These are phyloP conservation scores for Enteromius anoplus DNA, from an alignment of 2,797 vertebrate species.

Conservation along the genomic window DNA sequence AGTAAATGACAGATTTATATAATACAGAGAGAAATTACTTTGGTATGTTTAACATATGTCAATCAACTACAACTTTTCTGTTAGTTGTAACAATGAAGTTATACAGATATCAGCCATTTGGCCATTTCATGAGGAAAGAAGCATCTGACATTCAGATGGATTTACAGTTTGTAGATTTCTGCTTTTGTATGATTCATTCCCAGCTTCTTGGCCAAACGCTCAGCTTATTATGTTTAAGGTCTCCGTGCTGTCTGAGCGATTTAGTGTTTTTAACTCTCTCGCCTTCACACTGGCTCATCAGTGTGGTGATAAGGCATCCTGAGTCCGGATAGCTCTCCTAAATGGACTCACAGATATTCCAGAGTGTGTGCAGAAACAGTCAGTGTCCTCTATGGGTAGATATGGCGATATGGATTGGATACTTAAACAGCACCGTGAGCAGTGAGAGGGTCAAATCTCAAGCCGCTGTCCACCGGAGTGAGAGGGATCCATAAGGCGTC, in stretches of 20 bases:
- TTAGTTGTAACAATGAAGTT: background rate
- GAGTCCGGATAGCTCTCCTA: constrained; percentile 19
- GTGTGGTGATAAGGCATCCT: background rate
- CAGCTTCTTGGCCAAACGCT: background rate
- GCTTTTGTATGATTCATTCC: constrained; percentile 15
- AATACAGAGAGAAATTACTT: constrained; percentile 1
- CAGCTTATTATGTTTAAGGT: background rate
- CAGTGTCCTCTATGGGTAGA: background rate
- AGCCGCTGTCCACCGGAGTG: constrained; percentile 51
- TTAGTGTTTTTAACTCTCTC: constrained; percentile 22
- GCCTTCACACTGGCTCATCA: constrained; percentile 42
- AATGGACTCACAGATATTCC: constrained; percentile 10
- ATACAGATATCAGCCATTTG: constrained; percentile 11
- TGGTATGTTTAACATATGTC: background rate
- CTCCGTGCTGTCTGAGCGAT: background rate
- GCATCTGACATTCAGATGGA: constrained; percentile 15
- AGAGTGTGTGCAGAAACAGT: background rate
- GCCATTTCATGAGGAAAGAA: constrained; percentile 22
- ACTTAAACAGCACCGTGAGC: constrained; percentile 34
- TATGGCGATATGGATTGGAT: constrained; percentile 22
- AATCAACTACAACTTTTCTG: background rate
- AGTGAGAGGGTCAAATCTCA: constrained; percentile 33
- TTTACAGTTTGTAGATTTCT: constrained; percentile 30
- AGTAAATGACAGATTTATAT: background rate
- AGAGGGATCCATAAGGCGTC: constrained; percentile 56